A percentile compares a stretch with the other conserved stretches of the same genome.
Conservation (phyloP, 1,140 invertebrate species). For the Sycophaga agraensis region DNA sequence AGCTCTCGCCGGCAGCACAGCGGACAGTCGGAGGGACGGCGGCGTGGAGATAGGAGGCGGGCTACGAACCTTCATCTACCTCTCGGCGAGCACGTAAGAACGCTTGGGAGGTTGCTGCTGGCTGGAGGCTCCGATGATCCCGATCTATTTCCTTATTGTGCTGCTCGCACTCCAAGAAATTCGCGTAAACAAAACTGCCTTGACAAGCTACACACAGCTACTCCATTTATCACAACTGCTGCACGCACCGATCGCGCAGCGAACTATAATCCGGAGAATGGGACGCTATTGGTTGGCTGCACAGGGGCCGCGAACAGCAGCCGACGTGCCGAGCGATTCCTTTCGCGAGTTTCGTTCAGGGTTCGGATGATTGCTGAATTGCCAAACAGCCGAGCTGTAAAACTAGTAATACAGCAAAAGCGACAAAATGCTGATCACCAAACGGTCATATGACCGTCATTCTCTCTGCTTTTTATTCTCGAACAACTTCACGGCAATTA, state of each 20-base stretch:
- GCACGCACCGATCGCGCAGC: slow-evolving; percentile 38
- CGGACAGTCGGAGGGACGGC: not conserved
- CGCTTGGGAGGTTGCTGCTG: not conserved
- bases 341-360: no score
- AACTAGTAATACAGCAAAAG: no score
- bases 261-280: not conserved
- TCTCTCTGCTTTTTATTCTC: no score
- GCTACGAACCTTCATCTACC: slow-evolving; percentile 59
- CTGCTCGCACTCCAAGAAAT: slow-evolving; percentile 47
- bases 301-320: not conserved
- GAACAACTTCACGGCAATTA: no score
- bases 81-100: slow-evolving; percentile 46
- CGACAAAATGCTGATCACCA: no score
- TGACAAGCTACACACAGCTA: slow-evolving; percentile 56
- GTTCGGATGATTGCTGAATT: no score
- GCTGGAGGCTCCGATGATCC: not conserved
- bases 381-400: no score
- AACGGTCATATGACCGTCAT: no score
- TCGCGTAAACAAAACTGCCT: slow-evolving; percentile 60
- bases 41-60: no score
- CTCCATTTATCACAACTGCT: slow-evolving; percentile 54
- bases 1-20: not conserved
- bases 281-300: not conserved
- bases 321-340: not conserved
- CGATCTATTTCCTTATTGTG: slow-evolving; percentile 30